A percentile compares a stretch with the other conserved stretches of the same genome.
phyloP scores from a whole-genome alignment of 2,888 invertebrate genomes.

The Andrena fulva region DNA sequence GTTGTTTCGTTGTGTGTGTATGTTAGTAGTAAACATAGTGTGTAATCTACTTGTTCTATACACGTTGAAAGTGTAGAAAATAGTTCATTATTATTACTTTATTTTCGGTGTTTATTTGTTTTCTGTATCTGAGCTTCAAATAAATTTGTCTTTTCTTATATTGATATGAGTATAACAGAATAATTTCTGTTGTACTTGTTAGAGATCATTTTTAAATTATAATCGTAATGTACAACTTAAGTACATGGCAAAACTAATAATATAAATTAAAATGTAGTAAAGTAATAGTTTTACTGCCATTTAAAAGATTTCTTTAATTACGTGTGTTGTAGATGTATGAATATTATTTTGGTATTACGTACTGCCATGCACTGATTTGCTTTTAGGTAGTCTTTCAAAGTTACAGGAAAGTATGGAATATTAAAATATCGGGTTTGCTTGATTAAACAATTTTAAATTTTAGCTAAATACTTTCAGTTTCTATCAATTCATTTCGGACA shows the following conservation, averaged over 20 bases:
- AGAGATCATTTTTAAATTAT: background rate
- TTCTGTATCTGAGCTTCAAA: conserved; percentile 41
- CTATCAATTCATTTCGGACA: background rate
- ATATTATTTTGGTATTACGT: background rate
- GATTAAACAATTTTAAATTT: conserved; percentile 16
- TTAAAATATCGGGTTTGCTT: conserved; percentile 3
- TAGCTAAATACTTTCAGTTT: background rate
- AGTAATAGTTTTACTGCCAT: background rate
- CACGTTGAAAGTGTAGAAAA: conserved; percentile 11
- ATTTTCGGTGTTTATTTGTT: conserved; percentile 65
- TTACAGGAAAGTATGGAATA: background rate
- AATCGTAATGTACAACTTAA: background rate
- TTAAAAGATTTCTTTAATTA: background rate
- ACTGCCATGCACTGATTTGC: background rate
- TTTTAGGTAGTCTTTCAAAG: background rate
- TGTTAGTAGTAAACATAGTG: conserved; percentile 7
- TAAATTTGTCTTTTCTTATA: conserved; percentile 13
- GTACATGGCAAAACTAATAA: background rate
- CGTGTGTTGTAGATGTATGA: background rate
- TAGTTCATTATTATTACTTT: conserved; percentile 46
- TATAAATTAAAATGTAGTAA: conserved; percentile 1
- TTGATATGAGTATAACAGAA: conserved; percentile 8
- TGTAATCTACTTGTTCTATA: conserved; percentile 18
- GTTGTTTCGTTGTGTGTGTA: conserved; percentile 21
- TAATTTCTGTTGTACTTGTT: conserved; percentile 10